Conservation (phyloP, 2,797 vertebrate genomes). For the Acanthornis magna region DNA sequence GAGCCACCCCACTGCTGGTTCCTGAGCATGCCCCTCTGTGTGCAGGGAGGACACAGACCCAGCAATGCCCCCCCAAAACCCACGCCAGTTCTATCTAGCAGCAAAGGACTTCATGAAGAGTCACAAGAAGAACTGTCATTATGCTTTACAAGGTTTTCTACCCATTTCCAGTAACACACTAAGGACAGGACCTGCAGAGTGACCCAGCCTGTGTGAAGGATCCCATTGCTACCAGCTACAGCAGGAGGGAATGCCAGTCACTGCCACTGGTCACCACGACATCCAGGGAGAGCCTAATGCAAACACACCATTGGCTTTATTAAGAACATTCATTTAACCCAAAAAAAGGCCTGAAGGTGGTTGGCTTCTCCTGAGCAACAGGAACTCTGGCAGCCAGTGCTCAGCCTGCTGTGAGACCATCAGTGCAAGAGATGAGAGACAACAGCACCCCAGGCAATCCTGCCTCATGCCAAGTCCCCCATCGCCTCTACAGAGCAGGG, state of each 20-base stretch:
- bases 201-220: neutral
- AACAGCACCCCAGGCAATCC: neutral
- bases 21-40: neutral
- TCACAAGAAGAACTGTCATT: neutral
- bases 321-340: neutral
- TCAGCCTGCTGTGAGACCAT: neutral
- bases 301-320: neutral
- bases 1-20: neutral
- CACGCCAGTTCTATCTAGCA: neutral
- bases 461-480: neutral
- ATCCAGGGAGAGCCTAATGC: neutral
- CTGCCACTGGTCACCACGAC: neutral
- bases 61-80: rapidly evolving
- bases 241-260: neutral
- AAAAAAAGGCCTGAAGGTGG: neutral
- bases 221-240: neutral
- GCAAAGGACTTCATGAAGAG: neutral
- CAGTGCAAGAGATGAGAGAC: neutral
- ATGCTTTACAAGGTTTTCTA: neutral
- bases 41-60: neutral
- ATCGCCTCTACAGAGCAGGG: rapidly evolving
- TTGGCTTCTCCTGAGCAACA: neutral
- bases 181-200: rapidly evolving
- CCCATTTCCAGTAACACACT: neutral
- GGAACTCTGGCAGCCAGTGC: neutral